Percentiles rank a stretch among this genome's conserved stretches.
Conservation (phyloP, 1,140 invertebrate species). For the Bombus superbus region DNA sequence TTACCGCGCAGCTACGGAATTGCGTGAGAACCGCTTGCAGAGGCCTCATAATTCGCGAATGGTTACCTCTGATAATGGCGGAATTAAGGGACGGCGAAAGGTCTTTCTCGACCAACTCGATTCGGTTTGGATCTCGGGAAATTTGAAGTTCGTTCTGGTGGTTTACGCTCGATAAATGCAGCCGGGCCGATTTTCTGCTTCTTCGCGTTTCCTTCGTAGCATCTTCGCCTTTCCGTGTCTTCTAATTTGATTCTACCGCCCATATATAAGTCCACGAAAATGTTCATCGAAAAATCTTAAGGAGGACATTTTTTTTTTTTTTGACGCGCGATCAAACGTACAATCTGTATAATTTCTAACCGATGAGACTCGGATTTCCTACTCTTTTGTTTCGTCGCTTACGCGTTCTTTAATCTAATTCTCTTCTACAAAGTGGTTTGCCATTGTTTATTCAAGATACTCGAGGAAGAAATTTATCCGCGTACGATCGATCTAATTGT, state of each 20-base stretch:
- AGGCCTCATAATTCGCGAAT: slow-evolving; percentile 41
- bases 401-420: too few relatives aligned
- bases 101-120: neutral
- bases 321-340: too few relatives aligned
- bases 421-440: too few relatives aligned
- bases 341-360: too few relatives aligned
- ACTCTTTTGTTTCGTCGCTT: rapidly evolving
- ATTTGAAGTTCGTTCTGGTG: neutral
- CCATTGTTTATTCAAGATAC: too few relatives aligned
- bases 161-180: neutral
- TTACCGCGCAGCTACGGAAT: slow-evolving; percentile 22
- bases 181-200: neutral
- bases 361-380: too few relatives aligned
- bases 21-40: slow-evolving; percentile 18
- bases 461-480: too few relatives aligned
- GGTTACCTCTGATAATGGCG: slow-evolving; percentile 38
- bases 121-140: neutral
- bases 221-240: neutral
- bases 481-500: too few relatives aligned
- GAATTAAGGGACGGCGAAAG: slow-evolving; percentile 19
- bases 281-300: too few relatives aligned
- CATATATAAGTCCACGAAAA: too few relatives aligned
- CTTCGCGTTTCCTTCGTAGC: neutral
- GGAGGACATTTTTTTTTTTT: neutral
- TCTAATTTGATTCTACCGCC: too few relatives aligned